phyloP scores from a whole-genome alignment of 2,888 invertebrate genomes.

The Macrophya annulata region DNA sequence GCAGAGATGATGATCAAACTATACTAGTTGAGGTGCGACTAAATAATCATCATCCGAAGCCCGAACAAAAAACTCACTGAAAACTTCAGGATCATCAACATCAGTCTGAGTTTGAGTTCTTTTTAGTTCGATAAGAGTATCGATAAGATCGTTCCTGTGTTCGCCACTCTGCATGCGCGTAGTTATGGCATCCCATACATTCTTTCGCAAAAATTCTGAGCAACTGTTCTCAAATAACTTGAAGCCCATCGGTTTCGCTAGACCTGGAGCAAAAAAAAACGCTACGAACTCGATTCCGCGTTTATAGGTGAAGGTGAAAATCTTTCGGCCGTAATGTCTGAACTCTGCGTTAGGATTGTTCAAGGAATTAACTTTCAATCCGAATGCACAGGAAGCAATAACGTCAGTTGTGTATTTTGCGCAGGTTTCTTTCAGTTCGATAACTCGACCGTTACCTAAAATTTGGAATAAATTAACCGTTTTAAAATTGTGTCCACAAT shows the following conservation, averaged over 20 bases:
- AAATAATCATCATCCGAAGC: conserved; percentile 51
- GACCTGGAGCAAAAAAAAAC: conserved; percentile 78
- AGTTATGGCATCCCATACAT: conserved; percentile 78
- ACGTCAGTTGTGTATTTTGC: conserved; percentile 77
- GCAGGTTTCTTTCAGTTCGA: not conserved
- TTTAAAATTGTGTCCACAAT: not conserved
- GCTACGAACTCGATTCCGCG: conserved; percentile 76
- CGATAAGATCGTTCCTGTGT: conserved; percentile 79
- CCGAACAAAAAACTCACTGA: conserved; percentile 14
- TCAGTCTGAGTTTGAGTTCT: conserved; percentile 64
- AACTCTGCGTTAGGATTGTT: conserved; percentile 78
- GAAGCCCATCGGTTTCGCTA: conserved; percentile 74
- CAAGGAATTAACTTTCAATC: conserved; percentile 79
- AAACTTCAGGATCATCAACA: conserved; percentile 25
- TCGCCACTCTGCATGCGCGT: conserved; percentile 76
- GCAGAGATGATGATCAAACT: not conserved
- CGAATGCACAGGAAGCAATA: conserved; percentile 80
- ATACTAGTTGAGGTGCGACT: not conserved
- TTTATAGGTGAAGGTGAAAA: conserved; percentile 75
- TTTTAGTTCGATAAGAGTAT: conserved; percentile 79
- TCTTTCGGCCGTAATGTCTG: conserved; percentile 76
- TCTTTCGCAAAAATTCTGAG: conserved; percentile 75
- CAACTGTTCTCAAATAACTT: conserved; percentile 76
- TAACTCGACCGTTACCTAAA: too few relatives aligned
- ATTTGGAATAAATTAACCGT: too few relatives aligned